Percentiles rank a stretch among this genome's conserved stretches.
Conservation (phyloP, 2,888 invertebrate genomes). For the Chloromyia formosa region DNA sequence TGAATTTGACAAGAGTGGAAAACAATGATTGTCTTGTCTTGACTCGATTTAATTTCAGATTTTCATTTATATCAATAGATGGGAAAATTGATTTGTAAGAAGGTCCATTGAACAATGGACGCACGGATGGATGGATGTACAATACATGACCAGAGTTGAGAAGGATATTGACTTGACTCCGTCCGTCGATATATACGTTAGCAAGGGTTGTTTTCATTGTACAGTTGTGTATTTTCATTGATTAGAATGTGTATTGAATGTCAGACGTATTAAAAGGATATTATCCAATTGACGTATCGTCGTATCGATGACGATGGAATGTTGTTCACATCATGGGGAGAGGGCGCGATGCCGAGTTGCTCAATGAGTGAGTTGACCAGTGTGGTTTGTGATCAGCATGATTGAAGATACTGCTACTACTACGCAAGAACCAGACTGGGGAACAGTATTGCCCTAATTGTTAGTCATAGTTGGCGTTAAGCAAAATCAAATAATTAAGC, state of each 20-base stretch:
- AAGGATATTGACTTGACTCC: neutral
- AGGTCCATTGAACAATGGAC: constrained; percentile 8
- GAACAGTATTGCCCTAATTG: no score
- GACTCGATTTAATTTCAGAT: constrained; percentile 48
- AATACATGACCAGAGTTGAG: neutral
- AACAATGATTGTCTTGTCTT: constrained; percentile 46
- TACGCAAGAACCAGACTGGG: no score
- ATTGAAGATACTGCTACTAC: no score
- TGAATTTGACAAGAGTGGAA: constrained; percentile 49
- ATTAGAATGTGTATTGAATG: neutral
- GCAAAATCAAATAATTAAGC: no score
- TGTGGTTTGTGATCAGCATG: no score
- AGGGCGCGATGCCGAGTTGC: neutral
- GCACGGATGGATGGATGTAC: neutral
- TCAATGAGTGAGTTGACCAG: neutral
- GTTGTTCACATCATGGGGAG: neutral
- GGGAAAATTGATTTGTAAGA: constrained; percentile 26
- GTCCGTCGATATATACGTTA: neutral
- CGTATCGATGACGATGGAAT: no score
- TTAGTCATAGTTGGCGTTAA: no score
- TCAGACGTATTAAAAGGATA: neutral
- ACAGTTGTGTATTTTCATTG: neutral
- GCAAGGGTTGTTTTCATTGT: neutral
- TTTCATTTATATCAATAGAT: constrained; percentile 43
- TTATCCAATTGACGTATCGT: neutral